Conservation (phyloP, 2,888 invertebrate species). For the Sylvicola cinctus region DNA sequence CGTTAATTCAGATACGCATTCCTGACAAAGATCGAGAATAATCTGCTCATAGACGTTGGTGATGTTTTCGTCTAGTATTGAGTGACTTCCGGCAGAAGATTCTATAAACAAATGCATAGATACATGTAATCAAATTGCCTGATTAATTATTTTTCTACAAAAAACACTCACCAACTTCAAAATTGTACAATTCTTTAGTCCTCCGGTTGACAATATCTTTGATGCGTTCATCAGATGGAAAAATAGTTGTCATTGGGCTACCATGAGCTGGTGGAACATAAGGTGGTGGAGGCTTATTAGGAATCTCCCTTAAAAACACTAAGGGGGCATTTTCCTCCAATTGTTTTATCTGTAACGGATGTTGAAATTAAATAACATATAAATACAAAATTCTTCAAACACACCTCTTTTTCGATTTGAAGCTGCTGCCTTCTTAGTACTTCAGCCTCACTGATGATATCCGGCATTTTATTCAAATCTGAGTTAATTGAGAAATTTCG, state of each 20-base stretch:
- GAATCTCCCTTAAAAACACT: constrained; percentile 40
- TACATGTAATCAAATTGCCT: too few relatives aligned
- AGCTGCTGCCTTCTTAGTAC: constrained; percentile 37
- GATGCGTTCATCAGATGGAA: constrained; percentile 18
- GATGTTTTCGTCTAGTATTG: constrained; percentile 18
- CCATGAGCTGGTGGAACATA: constrained; percentile 40
- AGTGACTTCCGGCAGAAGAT: neutral
- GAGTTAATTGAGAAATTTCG: neutral
- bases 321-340: constrained; percentile 28
- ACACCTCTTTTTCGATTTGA: constrained; percentile 40
- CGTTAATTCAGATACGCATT: constrained; percentile 31
- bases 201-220: constrained; percentile 17
- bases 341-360: constrained; percentile 32
- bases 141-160: too few relatives aligned
- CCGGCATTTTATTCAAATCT: constrained; percentile 13
- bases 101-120: too few relatives aligned
- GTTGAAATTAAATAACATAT: neutral
- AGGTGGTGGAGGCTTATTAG: constrained; percentile 56
- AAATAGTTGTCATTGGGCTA: constrained; percentile 20
- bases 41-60: constrained; percentile 33
- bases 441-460: constrained; percentile 33
- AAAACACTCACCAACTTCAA: constrained; percentile 18
- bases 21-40: constrained; percentile 39
- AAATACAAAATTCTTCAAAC: constrained; percentile 3
- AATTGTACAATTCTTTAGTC: constrained; percentile 15